Evolutionary conservation across 2,888 invertebrate genomes (phyloP), one percentile per base, ranked within the genome.

Genomic region (Flexamia atlantica): DNA sequence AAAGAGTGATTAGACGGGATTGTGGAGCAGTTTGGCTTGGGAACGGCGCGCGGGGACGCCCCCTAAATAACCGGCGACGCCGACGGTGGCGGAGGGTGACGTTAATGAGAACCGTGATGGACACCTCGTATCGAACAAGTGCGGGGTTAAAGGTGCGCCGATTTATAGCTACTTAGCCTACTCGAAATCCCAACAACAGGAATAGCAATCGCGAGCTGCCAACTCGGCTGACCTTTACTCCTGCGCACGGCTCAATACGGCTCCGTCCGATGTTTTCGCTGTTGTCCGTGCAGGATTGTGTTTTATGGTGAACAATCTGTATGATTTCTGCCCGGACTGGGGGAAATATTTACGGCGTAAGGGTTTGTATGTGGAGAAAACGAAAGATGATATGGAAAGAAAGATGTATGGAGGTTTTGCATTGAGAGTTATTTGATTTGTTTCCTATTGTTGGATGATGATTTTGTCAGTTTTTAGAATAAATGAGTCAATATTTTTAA

Each of bases 111-210:
- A 12, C 1, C 28, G 10, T 64, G 64, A 64, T 64, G 64, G 64
- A 64, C 64, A 64, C 9, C 64, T 28, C 12, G 64, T 3, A 64
- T 64, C 64, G 64, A 64, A 28, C 64, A 64, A 64, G 64, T 64
- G 64, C 72, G 57, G 60, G 81, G 81, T 60, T 60, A 81, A 81
- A 81, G 81, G 81, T 60, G 64, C 30, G 36, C 57, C 68, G 42
- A 81, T 81, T 81, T 81, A 81, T 64, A 28, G 81, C 81, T 23
- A 20, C 68, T 68, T 57, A 81, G 40, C 72, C 42, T 42, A 72
- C 72, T 72, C 72, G 72, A 72, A 72, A 72, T 72, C 72, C 72
- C 40, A 40, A 72, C 72, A 72, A 72, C 72, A 72, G 72, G 72
- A 72, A 72, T 72, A 72, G 72, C 42, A 17, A 28, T 30, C 10